Evolutionary conservation across 2,797 vertebrate species (phyloP).

Genomic region (Manis crassicaudata): DNA sequence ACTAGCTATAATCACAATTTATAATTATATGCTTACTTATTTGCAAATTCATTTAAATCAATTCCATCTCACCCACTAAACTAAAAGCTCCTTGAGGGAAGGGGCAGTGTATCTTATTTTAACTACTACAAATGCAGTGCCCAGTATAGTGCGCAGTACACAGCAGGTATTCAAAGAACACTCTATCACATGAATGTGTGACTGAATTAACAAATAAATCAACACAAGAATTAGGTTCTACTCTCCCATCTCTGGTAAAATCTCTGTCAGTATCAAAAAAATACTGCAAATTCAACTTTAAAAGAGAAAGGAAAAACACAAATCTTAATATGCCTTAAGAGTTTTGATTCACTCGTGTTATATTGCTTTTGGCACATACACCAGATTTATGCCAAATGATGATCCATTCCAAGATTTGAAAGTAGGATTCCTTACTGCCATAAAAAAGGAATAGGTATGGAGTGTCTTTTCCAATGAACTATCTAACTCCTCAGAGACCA

Average conservation of each 20-base stretch:
- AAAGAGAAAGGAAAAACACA: conserved; percentile 19
- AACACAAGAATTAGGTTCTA: background rate
- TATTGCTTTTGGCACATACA: background rate
- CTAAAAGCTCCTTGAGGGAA: background rate
- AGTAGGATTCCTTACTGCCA: background rate
- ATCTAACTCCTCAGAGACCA: background rate
- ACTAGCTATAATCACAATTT: background rate
- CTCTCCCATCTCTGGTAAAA: background rate
- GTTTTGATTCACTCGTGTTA: background rate
- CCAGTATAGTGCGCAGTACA: background rate
- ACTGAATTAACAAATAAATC: background rate
- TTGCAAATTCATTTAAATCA: background rate
- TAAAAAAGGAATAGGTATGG: background rate
- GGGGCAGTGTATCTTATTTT: background rate
- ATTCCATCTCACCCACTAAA: background rate
- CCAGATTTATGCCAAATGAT: background rate
- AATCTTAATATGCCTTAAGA: background rate
- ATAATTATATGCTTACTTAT: background rate
- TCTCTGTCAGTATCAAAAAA: background rate
- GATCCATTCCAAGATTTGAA: background rate
- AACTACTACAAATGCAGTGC: background rate
- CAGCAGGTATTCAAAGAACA: background rate
- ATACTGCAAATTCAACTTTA: background rate
- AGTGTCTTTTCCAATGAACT: background rate
- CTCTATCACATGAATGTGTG: background rate